Base-by-base conservation (phyloP, 2,113 vertebrate species). In the Callionymus lyra region DNA sequence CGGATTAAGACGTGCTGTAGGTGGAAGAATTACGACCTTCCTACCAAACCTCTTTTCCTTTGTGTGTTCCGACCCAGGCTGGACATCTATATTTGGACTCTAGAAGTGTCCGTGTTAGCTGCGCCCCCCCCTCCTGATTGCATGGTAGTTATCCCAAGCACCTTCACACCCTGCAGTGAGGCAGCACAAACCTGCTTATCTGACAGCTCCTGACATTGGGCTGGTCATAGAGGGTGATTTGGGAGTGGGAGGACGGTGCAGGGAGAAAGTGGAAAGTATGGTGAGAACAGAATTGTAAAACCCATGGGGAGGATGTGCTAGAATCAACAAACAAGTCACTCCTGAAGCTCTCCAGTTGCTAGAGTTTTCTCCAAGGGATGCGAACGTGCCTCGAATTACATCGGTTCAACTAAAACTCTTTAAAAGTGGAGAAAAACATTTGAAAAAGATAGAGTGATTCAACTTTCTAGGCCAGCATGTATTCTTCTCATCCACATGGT, bases 311-410 rank as follows among this genome's bases (percentile, higher is more conserved):
- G 68, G 76, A 73, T 73, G 66, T 61, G 57, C 75, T 64, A 70
- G 72, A 74, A 80, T 83, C 79, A 83, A 82, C 82, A 82, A 79
- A 54, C 79, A 68, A 83, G 79, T 79, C 82, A 77, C 76, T 82
- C 67, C 64, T 41, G 53, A 42, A 67, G 66, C 66, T 71, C 72
- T 72, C 67, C 64, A 54, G 63, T 76, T 72, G 76, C 65, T 75
- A 42, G 72, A 81, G 71, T 76, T 65, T 67, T 70, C 54, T 46
- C 69, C 68, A 66, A 79, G 73, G 69, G 65, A 69, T 62, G 56
- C 48, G 54, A 61, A 77, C 70, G 72, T 79, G 77, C 67, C 62
- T 66, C 39, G 78, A 77, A 83, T 81, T 49, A 50, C 74, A 70
- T 55, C 35, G 18, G 57, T 31, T 34, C 57, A 72, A 62, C 73